Percentiles rank a stretch among this genome's conserved stretches.
phyloP scores from a whole-genome alignment of 2,113 vertebrate genomes.

The Tiliqua scincoides region DNA sequence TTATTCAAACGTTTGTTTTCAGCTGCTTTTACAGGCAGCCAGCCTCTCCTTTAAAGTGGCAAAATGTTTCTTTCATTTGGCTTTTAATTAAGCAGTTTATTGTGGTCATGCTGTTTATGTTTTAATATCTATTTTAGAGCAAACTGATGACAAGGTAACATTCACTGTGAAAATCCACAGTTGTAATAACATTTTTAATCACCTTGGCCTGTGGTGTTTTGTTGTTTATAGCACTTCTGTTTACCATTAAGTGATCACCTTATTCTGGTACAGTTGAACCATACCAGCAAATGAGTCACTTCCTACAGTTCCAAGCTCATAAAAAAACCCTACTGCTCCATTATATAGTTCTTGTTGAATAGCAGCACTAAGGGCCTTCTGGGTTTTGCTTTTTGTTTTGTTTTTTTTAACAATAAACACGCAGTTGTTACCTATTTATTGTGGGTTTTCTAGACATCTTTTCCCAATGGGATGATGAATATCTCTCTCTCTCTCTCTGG shows the following conservation, averaged over 20 bases:
- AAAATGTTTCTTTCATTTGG: constrained; percentile 21
- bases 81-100: constrained; percentile 24
- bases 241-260: constrained; percentile 24
- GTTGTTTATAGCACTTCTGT: constrained; percentile 36
- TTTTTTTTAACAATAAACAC: neutral
- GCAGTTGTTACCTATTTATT: neutral
- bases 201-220: constrained; percentile 25
- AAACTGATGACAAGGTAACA: constrained; percentile 28
- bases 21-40: neutral
- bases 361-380: neutral
- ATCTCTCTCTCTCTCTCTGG: neutral
- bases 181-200: constrained; percentile 33
- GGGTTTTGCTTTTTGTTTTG: neutral
- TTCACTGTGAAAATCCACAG: constrained; percentile 27
- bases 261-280: constrained; percentile 24
- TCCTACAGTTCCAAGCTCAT: constrained; percentile 16
- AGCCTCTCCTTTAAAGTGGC: constrained; percentile 16
- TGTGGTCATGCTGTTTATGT: constrained; percentile 21
- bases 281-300: constrained; percentile 23
- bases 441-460: neutral
- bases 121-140: constrained; percentile 22
- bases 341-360: constrained; percentile 1
- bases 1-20: constrained; percentile 15
- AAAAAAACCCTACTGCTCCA: neutral
- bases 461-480: neutral